Percentiles rank a stretch among this genome's conserved stretches.
Evolutionary conservation across 2,797 vertebrate genomes (phyloP).

Genomic region (Brotula barbata): DNA sequence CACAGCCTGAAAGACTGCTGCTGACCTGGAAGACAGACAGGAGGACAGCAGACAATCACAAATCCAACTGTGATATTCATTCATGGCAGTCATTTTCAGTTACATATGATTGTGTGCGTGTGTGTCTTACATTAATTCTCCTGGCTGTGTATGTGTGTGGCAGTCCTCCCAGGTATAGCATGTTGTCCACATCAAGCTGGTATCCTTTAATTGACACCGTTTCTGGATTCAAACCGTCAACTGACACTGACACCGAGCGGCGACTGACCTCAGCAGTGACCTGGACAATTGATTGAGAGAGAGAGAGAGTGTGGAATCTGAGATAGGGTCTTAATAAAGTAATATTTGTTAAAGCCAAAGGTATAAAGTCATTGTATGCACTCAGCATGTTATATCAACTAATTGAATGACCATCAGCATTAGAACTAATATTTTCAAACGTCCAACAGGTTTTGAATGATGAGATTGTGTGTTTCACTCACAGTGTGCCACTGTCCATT

Average conservation of each 20-base stretch:
- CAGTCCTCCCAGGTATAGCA: slow-evolving; percentile 87
- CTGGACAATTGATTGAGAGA: slow-evolving; percentile 64
- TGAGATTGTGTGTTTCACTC: slow-evolving; percentile 54
- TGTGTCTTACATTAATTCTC: slow-evolving; percentile 83
- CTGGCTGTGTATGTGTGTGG: slow-evolving; percentile 78
- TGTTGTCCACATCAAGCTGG: slow-evolving; percentile 86
- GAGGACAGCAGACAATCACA: slow-evolving; percentile 1
- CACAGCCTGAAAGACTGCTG: slow-evolving; percentile 86
- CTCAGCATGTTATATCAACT: no score
- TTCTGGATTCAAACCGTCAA: slow-evolving; percentile 76
- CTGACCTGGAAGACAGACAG: slow-evolving; percentile 78
- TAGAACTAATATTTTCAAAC: no score
- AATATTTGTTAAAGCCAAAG: no score
- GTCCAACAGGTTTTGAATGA: no score
- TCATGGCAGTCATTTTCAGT: no score
- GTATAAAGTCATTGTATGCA: no score
- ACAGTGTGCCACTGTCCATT: slow-evolving; percentile 93
- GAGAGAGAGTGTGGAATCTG: background rate
- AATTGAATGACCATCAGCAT: no score
- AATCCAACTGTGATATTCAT: no score
- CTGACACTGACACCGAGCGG: slow-evolving; percentile 77
- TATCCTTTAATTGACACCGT: slow-evolving; percentile 78
- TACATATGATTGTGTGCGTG: background rate
- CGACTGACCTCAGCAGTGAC: slow-evolving; percentile 84
- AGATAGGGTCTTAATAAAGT: no score